Evolutionary conservation across 2,113 vertebrate species (phyloP), one percentile per base, ranked within the genome.

Genomic region (Acanthochromis polyacanthus): DNA sequence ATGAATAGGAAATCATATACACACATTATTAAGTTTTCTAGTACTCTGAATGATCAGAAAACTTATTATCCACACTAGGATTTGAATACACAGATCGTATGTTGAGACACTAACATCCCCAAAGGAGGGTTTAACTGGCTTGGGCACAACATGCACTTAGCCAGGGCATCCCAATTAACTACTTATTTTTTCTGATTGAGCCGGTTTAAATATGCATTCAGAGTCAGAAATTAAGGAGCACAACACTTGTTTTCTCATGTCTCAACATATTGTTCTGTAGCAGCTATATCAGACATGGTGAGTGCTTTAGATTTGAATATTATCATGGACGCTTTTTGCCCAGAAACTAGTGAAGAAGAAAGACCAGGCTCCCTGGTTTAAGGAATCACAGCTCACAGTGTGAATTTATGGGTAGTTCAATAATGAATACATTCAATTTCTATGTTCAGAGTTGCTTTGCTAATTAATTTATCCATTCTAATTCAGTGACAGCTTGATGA

Each of bases 21-120:
- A 57, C 19, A 0, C 14, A 62, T 25, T n/a, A 59, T 25, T 25
- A 10, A 32, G 23, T 59, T 55, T 22, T 40, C 3, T 5, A 36
- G 19, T n/a, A 3, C 4, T 30, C 20, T 14, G 5, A 36, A 0
- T 0, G 4, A 56, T 40, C 14, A 28, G 17, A 11, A 56, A 15
- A n/a, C 11, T 14, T 15, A 40, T 11, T n/a, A 11, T 28, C 23
- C 43, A 1, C 0, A 53, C 0, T 53, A 25, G 12, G 22, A 71
- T 65, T 71, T 28, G 30, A 78, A 61, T 25, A 40, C 64, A 43
- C 20, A 73, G 43, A 4, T 22, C 68, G 22, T 25, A 10, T n/a
- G 52, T 52, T 65, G 57, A 65, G 46, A 66, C 10, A 15, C 40
- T 43, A 43, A 14, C 40, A 32, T 20, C 36, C 20, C 59, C 40